phyloP scores from a whole-genome alignment of 2,797 vertebrate genomes.

The Tachyglossus aculeatus region DNA sequence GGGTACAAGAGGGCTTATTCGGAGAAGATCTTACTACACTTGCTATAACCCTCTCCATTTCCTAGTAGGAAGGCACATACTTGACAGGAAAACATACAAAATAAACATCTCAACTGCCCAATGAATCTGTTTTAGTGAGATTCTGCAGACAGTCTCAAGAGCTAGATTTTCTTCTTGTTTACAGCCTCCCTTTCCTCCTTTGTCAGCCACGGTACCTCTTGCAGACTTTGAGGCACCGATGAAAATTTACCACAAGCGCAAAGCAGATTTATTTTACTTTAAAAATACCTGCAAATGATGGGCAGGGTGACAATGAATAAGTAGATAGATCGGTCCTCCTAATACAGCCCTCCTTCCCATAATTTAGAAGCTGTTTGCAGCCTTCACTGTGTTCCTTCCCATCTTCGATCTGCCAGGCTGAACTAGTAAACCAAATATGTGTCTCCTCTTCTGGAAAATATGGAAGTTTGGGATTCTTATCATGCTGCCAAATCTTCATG shows the following conservation, averaged over 20 bases:
- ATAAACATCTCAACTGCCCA: background rate
- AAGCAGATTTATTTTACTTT: no score
- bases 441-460: background rate
- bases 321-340: background rate
- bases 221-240: no score
- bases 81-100: background rate
- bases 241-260: no score
- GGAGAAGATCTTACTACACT: no score
- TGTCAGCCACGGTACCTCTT: no score
- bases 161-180: background rate
- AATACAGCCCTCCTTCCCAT: background rate
- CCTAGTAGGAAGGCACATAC: accelerated
- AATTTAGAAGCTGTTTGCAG: background rate
- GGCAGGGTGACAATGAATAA: no score
- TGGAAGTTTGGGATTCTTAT: background rate
- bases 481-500: background rate
- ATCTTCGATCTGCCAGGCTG: background rate
- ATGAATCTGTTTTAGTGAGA: background rate
- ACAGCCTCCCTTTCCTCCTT: background rate
- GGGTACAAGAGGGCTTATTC: no score
- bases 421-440: background rate
- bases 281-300: no score
- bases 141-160: background rate
- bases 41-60: background rate
- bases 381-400: background rate